Percentiles rank a stretch among this genome's conserved stretches.
Evolutionary conservation across 1,140 invertebrate species (phyloP).

Genomic region (Solen grandis): DNA sequence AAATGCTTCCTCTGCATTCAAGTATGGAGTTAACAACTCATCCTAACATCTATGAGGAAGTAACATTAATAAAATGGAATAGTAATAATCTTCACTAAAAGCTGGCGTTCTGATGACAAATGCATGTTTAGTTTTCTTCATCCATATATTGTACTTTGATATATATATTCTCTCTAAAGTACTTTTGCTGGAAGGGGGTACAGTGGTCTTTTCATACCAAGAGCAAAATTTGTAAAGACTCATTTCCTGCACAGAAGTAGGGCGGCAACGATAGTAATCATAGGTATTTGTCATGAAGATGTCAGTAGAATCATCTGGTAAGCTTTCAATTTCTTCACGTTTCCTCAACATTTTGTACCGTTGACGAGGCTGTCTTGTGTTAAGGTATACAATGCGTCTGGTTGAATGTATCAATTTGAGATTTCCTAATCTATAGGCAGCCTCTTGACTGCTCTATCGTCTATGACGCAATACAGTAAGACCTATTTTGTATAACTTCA

Average conservation of each 20-base stretch:
- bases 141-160: conserved; percentile 11
- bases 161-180: conserved; percentile 11
- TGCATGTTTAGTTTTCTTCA: conserved; percentile 10
- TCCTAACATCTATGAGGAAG: too few relatives aligned
- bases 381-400: too few relatives aligned
- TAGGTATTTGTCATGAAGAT: conserved; percentile 38
- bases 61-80: conserved; percentile 55
- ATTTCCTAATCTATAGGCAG: too few relatives aligned
- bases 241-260: neutral
- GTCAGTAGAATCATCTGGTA: conserved; percentile 43
- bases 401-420: too few relatives aligned
- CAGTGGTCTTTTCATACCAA: conserved; percentile 37
- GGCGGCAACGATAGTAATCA: conserved; percentile 50
- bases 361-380: too few relatives aligned
- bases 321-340: too few relatives aligned
- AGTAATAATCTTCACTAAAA: conserved; percentile 59
- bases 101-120: conserved; percentile 46
- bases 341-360: too few relatives aligned
- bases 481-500: too few relatives aligned
- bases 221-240: conserved; percentile 45
- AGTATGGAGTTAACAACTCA: too few relatives aligned
- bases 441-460: too few relatives aligned
- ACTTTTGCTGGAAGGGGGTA: conserved; percentile 32
- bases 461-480: too few relatives aligned
- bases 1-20: too few relatives aligned